These are phyloP conservation scores for Morpho helenor DNA, from an alignment of 2,888 invertebrate genomes.

Conservation along the genomic window DNA sequence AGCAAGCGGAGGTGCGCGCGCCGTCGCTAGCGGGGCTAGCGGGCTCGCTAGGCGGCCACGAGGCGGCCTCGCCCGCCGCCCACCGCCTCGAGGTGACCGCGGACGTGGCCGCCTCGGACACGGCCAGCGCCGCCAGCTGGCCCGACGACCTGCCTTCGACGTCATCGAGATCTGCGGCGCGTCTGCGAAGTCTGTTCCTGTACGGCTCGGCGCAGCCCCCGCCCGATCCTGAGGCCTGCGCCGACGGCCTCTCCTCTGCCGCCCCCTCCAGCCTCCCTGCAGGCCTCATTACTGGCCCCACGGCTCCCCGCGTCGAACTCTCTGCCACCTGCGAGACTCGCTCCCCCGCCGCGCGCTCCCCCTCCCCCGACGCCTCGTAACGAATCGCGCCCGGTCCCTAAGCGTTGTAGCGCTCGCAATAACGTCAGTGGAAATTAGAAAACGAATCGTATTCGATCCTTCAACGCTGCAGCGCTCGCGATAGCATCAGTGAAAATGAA, in stretches of 20 bases:
- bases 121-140: constrained; percentile 51
- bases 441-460: too few relatives aligned
- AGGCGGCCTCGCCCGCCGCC: constrained; percentile 41
- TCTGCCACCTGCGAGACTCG: constrained; percentile 24
- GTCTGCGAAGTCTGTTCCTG: constrained; percentile 55
- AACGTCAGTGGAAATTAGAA: constrained; percentile 2
- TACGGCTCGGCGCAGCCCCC: constrained; percentile 60
- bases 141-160: constrained; percentile 55
- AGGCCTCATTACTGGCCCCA: neutral
- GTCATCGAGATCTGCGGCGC: constrained; percentile 53
- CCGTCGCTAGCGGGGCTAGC: constrained; percentile 67
- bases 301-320: constrained; percentile 17
- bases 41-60: constrained; percentile 63
- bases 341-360: constrained; percentile 5
- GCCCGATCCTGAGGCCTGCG: constrained; percentile 52
- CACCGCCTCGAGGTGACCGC: constrained; percentile 56
- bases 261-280: constrained; percentile 11
- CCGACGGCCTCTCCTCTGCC: constrained; percentile 6
- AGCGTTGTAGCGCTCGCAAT: neutral
- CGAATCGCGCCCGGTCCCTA: constrained; percentile 24
- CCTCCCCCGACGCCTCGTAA: constrained; percentile 29
- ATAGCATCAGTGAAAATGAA: constrained; percentile 3
- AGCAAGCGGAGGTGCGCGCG: constrained; percentile 56
- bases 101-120: constrained; percentile 53
- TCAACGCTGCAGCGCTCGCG: neutral